Conservation (phyloP, 2,113 vertebrate species). For the Erythrocercus mccallii region DNA sequence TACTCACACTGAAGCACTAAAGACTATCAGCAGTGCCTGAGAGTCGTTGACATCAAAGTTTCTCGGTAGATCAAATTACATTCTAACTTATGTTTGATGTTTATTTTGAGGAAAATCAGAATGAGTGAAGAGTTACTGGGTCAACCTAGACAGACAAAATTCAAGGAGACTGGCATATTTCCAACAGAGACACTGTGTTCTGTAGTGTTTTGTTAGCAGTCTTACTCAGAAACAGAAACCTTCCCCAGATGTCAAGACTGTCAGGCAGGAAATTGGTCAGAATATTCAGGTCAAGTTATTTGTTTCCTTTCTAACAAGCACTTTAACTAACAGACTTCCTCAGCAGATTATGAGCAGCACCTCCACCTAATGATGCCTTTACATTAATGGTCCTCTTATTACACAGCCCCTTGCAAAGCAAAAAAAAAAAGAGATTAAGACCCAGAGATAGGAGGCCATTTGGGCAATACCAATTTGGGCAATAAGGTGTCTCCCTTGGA, state of each 20-base stretch:
- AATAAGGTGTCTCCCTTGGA: background rate
- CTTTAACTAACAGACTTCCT: background rate
- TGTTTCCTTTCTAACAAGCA: background rate
- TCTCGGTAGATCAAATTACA: background rate
- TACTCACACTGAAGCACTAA: background rate
- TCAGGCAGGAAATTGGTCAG: background rate
- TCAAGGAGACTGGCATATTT: background rate
- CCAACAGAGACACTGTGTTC: background rate
- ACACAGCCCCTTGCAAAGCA: background rate
- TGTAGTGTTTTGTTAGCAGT: background rate
- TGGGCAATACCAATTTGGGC: background rate
- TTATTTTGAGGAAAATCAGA: constrained; percentile 11
- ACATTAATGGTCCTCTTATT: background rate
- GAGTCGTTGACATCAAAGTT: background rate
- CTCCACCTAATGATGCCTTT: background rate
- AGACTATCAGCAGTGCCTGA: background rate
- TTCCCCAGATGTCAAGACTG: background rate
- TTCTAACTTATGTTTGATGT: background rate
- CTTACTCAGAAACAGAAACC: background rate
- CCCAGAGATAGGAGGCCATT: background rate
- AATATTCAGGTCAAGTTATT: background rate
- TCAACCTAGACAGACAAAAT: background rate
- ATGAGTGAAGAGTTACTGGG: background rate
- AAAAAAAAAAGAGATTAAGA: background rate
- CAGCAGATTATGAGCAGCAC: background rate